Base-by-base conservation (phyloP, 2,797 vertebrate species). In the Varecia variegata region DNA sequence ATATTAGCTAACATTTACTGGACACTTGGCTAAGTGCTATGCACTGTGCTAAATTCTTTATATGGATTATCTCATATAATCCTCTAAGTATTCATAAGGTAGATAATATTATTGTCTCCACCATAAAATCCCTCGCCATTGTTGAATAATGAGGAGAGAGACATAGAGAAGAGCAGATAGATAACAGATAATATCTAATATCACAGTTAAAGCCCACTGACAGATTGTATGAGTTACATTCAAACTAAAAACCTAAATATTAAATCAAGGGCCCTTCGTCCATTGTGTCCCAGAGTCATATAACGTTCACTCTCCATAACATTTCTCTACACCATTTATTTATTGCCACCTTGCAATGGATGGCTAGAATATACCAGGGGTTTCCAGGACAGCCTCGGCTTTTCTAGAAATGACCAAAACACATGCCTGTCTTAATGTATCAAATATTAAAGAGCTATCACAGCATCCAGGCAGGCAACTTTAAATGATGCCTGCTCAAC, bases 201-300 rank as follows among this genome's bases (percentile, higher is more conserved):
- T 58, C 27, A 27, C n/a, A 87, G 52, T 71, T 54, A 79, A 92
- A 96, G 21, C 40, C n/a, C 47, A 77, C 3, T 32, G 56, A 82
- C 18, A 94, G 25, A n/a, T 21, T 32, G 5, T 38, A 62, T 81
- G 20, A 87, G 21, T 77, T 50, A 52, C 38, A 58, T 70, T 79
- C 47, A 93, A 94, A 91, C 67, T 70, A 81, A 93, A 96, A 45
- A 58, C 2, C 30, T 45, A 96, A 84, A 84, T 56, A 94, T 50
- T 87, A 77, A 88, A 87, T 30, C 9, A 7, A 84, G 18, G 27
- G 5, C 2, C 83, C 52, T 18, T 83, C 30, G 47, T 80, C 40
- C 20, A 30, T 60, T 76, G 17, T n/a, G 8, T 40, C 18, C 7
- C 9, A 76, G n/a, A 74, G 54, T 27, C 20, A 77, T 30, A 38